phyloP scores from a whole-genome alignment of 2,113 vertebrate genomes.

The Clinocottus analis region DNA sequence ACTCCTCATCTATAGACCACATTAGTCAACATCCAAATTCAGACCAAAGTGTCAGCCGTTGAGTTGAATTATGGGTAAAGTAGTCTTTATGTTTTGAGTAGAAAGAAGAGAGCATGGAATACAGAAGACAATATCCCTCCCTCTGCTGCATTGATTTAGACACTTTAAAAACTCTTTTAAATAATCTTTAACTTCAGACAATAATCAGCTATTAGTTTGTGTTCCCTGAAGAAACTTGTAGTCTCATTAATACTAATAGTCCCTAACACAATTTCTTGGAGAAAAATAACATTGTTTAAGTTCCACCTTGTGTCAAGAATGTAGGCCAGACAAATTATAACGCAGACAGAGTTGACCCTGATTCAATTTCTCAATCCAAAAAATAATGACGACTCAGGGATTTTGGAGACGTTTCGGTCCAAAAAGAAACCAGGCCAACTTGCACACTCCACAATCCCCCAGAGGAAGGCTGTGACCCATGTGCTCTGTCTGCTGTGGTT shows the following conservation, averaged over 20 bases:
- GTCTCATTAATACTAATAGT: too few relatives aligned
- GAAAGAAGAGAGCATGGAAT: background rate
- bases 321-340: slow-evolving; percentile 59
- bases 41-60: background rate
- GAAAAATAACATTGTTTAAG: slow-evolving; percentile 22
- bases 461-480: slow-evolving; percentile 64
- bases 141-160: background rate
- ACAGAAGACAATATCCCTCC: background rate
- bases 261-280: slow-evolving; percentile 14
- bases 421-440: slow-evolving; percentile 61
- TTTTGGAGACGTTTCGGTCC: slow-evolving; percentile 49
- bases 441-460: slow-evolving; percentile 62
- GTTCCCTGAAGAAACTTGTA: background rate
- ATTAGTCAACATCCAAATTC: background rate
- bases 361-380: slow-evolving; percentile 51
- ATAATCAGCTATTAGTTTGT: background rate
- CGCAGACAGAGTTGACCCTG: slow-evolving; percentile 33
- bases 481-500: slow-evolving; percentile 58
- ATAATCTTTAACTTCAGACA: background rate
- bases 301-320: slow-evolving; percentile 36
- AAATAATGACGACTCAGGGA: slow-evolving; percentile 63
- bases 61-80: background rate
- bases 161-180: background rate
- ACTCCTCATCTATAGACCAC: background rate
- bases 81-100: background rate